Conservation (phyloP, 2,888 invertebrate genomes). For the Dexiosoma caninum region DNA sequence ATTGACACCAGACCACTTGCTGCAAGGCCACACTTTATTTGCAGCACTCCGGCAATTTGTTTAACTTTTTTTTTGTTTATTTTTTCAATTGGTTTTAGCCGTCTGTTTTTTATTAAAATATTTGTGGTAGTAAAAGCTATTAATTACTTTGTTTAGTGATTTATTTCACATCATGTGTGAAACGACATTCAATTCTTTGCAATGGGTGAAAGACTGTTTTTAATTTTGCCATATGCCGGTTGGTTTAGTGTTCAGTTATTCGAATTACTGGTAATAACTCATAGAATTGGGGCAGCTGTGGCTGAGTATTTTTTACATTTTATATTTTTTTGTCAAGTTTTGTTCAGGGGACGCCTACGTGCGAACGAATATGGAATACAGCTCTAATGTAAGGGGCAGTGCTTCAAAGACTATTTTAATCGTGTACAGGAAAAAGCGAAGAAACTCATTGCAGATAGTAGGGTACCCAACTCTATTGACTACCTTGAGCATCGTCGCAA, state of each 20-base stretch:
- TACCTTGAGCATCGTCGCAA: too few relatives aligned
- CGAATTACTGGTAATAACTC: slow-evolving; percentile 2
- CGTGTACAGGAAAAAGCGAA: too few relatives aligned
- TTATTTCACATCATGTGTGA: slow-evolving; percentile 1
- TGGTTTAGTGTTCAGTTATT: slow-evolving; percentile 1
- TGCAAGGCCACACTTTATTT: slow-evolving; percentile 30
- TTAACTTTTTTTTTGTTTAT: background rate
- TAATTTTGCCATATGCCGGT: slow-evolving; percentile 8
- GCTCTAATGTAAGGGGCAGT: too few relatives aligned
- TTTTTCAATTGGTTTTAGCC: background rate
- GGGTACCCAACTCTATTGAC: too few relatives aligned
- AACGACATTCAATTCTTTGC: slow-evolving; percentile 1
- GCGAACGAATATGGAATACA: too few relatives aligned
- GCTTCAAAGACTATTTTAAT: too few relatives aligned
- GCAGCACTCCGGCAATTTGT: slow-evolving; percentile 31
- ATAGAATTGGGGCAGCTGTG: background rate
- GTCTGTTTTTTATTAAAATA: background rate
- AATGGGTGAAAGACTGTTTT: slow-evolving; percentile 5
- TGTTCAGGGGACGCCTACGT: too few relatives aligned
- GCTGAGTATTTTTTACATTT: too few relatives aligned
- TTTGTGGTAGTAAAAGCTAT: background rate
- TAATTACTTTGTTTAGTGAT: slow-evolving; percentile 21
- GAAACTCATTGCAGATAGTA: too few relatives aligned
- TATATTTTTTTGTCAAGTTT: too few relatives aligned
- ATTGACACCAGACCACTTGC: background rate